A percentile compares a stretch with the other conserved stretches of the same genome.
These are phyloP conservation scores for Coracopsis vasa DNA, from an alignment of 2,113 vertebrate genomes.

Conservation along the genomic window DNA sequence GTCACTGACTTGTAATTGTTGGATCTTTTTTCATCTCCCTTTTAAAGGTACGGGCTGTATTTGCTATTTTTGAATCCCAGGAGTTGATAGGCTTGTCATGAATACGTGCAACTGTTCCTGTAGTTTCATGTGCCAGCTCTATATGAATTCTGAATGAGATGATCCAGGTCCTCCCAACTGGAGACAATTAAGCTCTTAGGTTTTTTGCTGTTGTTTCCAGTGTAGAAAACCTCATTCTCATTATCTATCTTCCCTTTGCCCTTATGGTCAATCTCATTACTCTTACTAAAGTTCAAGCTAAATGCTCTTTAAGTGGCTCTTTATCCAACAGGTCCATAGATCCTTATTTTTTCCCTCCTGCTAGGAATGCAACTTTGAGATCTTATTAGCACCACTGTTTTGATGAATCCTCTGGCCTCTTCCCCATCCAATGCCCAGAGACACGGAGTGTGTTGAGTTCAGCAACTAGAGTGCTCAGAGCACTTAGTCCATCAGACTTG, in stretches of 20 bases:
- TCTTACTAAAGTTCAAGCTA: neutral
- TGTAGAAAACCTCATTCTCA: neutral
- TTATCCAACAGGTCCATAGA: neutral
- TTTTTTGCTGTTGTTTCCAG: neutral
- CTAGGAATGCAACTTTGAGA: neutral
- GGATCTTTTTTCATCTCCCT: neutral
- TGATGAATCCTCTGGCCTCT: neutral
- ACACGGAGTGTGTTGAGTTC: neutral
- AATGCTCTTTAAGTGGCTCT: neutral
- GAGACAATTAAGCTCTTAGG: neutral
- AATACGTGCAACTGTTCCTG: neutral
- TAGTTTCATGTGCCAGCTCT: neutral
- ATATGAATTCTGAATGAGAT: slow-evolving; percentile 8
- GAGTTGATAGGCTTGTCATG: neutral
- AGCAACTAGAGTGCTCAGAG: neutral
- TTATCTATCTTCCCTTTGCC: neutral
- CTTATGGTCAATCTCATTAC: neutral
- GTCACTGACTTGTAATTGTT: slow-evolving; percentile 1
- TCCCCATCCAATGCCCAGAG: neutral
- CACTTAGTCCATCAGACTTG: slow-evolving; percentile 29
- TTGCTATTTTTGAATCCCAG: neutral
- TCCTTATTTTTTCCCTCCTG: neutral
- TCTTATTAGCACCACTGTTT: neutral
- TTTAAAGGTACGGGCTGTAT: neutral
- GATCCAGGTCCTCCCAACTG: neutral